phyloP scores from a whole-genome alignment of 2,113 vertebrate genomes.

The Hydrochoerus hydrochaeris region DNA sequence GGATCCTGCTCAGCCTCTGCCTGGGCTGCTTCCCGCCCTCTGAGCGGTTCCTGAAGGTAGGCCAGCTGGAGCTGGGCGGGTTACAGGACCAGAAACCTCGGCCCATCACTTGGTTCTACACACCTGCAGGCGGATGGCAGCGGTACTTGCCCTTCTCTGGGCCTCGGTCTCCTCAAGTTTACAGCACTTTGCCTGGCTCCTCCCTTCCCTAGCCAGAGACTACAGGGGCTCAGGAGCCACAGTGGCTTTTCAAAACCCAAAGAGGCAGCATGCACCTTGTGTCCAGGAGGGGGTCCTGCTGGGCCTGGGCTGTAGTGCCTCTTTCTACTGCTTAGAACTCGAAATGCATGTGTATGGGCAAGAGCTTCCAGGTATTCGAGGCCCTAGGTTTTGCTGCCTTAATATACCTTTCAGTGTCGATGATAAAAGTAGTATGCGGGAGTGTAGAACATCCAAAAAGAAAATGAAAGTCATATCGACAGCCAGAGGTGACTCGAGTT shows the following conservation, averaged over 20 bases:
- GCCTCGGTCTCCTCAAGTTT: not conserved
- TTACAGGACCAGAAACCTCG: not conserved
- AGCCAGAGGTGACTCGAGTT: not conserved
- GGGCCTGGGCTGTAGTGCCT: not conserved
- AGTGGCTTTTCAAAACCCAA: not conserved
- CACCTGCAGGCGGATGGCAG: not conserved
- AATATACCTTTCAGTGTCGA: not conserved
- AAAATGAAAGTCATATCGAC: not conserved
- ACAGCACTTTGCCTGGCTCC: not conserved
- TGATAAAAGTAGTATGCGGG: not conserved
- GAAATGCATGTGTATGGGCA: not conserved
- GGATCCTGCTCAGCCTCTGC: slow-evolving; percentile 97
- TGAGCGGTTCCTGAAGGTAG: slow-evolving; percentile 92
- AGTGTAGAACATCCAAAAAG: not conserved
- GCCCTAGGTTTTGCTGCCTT: not conserved
- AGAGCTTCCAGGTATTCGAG: not conserved
- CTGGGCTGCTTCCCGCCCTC: slow-evolving; percentile 95
- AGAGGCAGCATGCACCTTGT: not conserved
- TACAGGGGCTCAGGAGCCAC: not conserved
- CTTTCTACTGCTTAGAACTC: not conserved
- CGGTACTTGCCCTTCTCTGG: not conserved
- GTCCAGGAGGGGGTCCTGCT: not conserved
- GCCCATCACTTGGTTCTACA: not conserved
- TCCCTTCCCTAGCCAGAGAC: not conserved
- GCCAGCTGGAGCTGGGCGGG: not conserved